Base-by-base conservation (phyloP, 2,888 invertebrate genomes). In the Macropis europaea region DNA sequence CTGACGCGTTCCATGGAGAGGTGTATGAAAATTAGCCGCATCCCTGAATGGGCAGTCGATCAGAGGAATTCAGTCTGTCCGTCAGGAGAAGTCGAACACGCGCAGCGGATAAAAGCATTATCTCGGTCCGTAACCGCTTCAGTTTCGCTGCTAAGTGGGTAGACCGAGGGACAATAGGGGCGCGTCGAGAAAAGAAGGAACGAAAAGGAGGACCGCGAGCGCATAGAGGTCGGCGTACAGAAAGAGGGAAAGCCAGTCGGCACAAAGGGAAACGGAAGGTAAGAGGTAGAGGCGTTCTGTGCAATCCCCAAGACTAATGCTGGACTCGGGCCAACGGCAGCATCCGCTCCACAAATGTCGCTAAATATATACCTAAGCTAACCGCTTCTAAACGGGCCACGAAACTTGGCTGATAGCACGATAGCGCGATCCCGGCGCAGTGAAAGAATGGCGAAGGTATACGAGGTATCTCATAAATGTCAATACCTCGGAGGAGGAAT, bases 321-420 rank as follows among this genome's bases (percentile, higher is more conserved):
- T 87, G 87, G 87, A 85, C 81, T 70, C 64, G 68, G 67, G 87
- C 87, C 87, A 87, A 84, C 76, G 77, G 80, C 83, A 84, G 84
- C 86, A 86, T 87, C 86, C 87, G 87, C 69, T 87, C 86, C 80
- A 86, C 87, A 85, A 87, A 87, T 87, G 84, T 83, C 84, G 83
- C 86, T 86, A 85, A 87, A 87, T 87, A 86, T 87, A 87, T 82
- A 84, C 74, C 83, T 69, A 76, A 82, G 74, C 79, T 71, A 80
- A 76, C 79, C 76, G 80, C 56, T 62, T 71, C 76, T 82, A 82
- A 82, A 82, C 82, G 72, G 82, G 80, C 67, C 74, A 69, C 76
- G 54, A 77, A 82, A 78, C 70, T 83, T 75, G 67, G 59, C 70
- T 74, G 82, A 79, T 76, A 73, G 68, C 54, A 42, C 60, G 73